phyloP scores from a whole-genome alignment of 2,797 vertebrate species.

The Etheostoma nigrum region DNA sequence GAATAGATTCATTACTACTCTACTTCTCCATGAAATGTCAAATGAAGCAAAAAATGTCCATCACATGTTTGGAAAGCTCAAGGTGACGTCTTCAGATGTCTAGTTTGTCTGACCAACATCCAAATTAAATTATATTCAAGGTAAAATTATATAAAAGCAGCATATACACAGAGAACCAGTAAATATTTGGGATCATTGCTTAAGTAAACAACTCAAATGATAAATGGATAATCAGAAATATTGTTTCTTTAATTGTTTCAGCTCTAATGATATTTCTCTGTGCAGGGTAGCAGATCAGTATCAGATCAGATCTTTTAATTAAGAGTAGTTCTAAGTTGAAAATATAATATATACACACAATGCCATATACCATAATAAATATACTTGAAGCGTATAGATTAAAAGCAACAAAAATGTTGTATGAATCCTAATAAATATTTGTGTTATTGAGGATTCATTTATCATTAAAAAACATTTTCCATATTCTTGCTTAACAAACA shows the following conservation, averaged over 20 bases:
- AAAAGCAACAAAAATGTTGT: too few relatives aligned
- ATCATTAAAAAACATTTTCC: background rate
- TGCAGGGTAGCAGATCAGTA: background rate
- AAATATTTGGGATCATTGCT: background rate
- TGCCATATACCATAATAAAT: too few relatives aligned
- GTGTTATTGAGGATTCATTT: background rate
- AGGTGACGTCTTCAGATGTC: background rate
- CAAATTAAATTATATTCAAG: background rate
- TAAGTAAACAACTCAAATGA: slow-evolving; percentile 1
- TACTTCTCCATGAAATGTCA: background rate
- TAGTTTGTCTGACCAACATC: background rate
- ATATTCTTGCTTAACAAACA: background rate
- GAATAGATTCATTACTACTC: background rate
- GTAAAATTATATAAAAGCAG: background rate
- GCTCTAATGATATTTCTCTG: background rate
- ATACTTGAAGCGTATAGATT: too few relatives aligned
- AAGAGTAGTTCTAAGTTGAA: too few relatives aligned
- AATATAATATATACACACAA: too few relatives aligned
- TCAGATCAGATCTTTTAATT: too few relatives aligned
- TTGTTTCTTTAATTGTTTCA: background rate
- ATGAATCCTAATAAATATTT: background rate
- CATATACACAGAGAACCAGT: background rate
- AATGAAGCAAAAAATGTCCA: background rate
- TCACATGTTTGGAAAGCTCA: background rate
- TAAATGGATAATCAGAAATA: background rate